Evolutionary conservation across 2,888 invertebrate genomes (phyloP).

Genomic region (Ormyrus rosae): DNA sequence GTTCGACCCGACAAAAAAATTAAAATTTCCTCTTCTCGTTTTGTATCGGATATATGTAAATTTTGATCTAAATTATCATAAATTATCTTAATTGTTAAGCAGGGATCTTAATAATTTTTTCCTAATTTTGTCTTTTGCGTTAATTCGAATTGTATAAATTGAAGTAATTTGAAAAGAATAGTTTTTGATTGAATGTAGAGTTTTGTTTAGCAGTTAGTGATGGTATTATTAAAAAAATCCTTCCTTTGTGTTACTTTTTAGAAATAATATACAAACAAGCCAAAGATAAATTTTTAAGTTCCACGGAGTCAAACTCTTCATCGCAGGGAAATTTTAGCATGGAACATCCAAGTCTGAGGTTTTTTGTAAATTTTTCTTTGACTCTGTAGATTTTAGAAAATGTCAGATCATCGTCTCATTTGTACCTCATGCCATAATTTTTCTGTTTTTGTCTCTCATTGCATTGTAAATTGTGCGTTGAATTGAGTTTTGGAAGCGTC

Average conservation of each 20-base stretch:
- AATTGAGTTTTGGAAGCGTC: background rate
- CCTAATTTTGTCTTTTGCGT: too few relatives aligned
- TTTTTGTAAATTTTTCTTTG: constrained; percentile 48
- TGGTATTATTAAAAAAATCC: constrained; percentile 33
- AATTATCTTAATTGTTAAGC: too few relatives aligned
- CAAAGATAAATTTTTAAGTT: constrained; percentile 53
- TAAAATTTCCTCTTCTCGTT: too few relatives aligned
- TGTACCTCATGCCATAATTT: constrained; percentile 30
- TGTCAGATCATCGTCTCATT: constrained; percentile 28
- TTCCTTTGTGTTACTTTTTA: constrained; percentile 49
- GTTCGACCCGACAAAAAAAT: background rate
- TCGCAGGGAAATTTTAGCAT: constrained; percentile 46
- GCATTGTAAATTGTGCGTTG: constrained; percentile 13
- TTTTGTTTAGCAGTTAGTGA: background rate
- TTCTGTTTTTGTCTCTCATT: constrained; percentile 25
- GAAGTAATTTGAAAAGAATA: too few relatives aligned
- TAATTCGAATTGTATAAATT: too few relatives aligned
- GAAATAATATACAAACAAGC: constrained; percentile 51
- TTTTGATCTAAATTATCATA: too few relatives aligned
- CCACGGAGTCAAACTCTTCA: constrained; percentile 50
- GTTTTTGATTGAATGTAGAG: too few relatives aligned
- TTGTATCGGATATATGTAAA: too few relatives aligned
- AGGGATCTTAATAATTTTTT: too few relatives aligned
- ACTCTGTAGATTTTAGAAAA: constrained; percentile 51
- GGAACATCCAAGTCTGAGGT: constrained; percentile 43